A percentile compares a stretch with the other conserved stretches of the same genome.
Evolutionary conservation across 1,140 invertebrate species (phyloP).

Genomic region (Brachystomella parvula): DNA sequence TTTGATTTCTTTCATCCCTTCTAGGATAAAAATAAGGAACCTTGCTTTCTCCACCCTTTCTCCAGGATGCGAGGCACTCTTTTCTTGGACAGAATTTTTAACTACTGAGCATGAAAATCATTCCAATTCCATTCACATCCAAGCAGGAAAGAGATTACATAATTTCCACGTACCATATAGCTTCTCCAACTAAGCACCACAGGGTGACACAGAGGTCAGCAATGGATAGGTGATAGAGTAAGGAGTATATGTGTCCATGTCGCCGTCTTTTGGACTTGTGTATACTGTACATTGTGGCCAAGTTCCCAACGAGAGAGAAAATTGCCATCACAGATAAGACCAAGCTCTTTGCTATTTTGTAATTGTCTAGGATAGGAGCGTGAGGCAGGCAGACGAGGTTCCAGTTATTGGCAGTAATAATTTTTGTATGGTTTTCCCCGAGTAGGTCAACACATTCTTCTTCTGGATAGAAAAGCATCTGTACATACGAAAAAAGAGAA

Average conservation of each 20-base stretch:
- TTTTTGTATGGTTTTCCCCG: neutral
- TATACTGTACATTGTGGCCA: conserved; percentile 65
- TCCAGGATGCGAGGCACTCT: too few relatives aligned
- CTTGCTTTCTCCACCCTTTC: too few relatives aligned
- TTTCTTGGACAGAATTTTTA: too few relatives aligned
- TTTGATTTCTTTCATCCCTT: too few relatives aligned
- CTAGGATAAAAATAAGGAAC: too few relatives aligned
- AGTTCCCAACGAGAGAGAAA: conserved; percentile 63
- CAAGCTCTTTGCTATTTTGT: conserved; percentile 53
- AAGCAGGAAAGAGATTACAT: too few relatives aligned
- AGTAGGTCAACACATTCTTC: conserved; percentile 5
- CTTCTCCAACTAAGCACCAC: conserved; percentile 69
- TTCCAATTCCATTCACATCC: neutral
- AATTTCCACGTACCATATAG: conserved; percentile 53
- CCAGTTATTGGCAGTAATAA: neutral
- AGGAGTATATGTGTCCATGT: conserved; percentile 62
- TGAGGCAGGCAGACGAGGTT: conserved; percentile 53
- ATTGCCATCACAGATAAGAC: conserved; percentile 59
- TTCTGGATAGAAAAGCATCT: neutral
- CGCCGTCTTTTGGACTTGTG: conserved; percentile 46
- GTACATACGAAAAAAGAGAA: too few relatives aligned
- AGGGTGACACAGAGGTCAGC: conserved; percentile 64
- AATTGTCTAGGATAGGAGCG: conserved; percentile 53
- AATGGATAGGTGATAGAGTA: conserved; percentile 62
- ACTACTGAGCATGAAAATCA: too few relatives aligned